Base-by-base conservation (phyloP, 2,888 invertebrate genomes). In the Thecophora atra region DNA sequence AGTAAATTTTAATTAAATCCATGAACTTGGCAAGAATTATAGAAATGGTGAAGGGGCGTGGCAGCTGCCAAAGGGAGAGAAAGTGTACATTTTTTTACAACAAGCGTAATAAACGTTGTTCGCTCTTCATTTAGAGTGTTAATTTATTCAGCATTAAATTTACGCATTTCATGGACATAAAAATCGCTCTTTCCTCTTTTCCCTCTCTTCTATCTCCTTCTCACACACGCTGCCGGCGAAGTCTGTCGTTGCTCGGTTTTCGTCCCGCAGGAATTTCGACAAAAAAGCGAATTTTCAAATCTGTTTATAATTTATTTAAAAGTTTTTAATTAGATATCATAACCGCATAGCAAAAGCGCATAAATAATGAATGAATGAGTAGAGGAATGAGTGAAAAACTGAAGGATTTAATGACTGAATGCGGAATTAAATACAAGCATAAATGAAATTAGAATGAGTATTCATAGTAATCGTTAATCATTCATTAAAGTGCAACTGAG, bases 261-360 rank as follows among this genome's bases (percentile, higher is more conserved):
- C 47, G 47, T 58, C 68, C 68, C 58, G 68, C 58, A 58, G 68
- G 58, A 58, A 68, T 58, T 68, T 26, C 21, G 21, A 26, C 52
- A 58, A 58, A 68, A 68, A 24, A 44, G 30, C 26, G 42, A 58
- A 26, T 63, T 67, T 60, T 24, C 30, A 30, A 70, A 70, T 63
- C 62, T 70, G 70, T 70, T 70, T 70, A 70, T 70, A 70, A 70
- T 70, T 70, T 52, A 70, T 70, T 70, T 37, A 62, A 63, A 63
- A 51, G 52, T 62, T 51, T 70, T 70, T 70, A 70, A 70, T 70
- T 70, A 70, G 70, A 70, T 52, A 70, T 62, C 26, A 24, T 51
- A 63, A 26, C 15, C 28, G 58, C 58, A 58, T 47, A n/a, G 19
- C 42, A 42, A 56, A 58, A 37, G 68, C 58, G 44, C 13, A 56